phyloP scores from a whole-genome alignment of 2,113 vertebrate species.

The Chaenogobius annularis region DNA sequence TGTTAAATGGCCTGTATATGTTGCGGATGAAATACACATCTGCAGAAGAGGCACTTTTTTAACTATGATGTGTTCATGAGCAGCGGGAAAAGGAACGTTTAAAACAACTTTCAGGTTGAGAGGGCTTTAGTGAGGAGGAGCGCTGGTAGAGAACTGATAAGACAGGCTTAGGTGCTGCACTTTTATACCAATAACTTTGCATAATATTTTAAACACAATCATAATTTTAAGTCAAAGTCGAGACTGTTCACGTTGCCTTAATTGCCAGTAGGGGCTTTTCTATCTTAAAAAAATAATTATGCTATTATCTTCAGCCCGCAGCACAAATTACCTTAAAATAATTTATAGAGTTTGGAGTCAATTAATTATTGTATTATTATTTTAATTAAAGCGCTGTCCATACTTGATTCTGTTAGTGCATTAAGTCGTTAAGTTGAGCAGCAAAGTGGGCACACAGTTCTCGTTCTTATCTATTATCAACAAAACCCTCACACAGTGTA shows the following conservation, averaged over 20 bases:
- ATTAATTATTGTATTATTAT: slow-evolving; percentile 8
- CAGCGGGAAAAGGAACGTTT: slow-evolving; percentile 31
- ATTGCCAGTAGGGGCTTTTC: not conserved
- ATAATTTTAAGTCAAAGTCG: not conserved
- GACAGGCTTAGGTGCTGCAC: not conserved
- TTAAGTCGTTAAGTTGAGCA: not conserved
- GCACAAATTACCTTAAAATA: not conserved
- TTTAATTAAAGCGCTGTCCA: slow-evolving; percentile 1
- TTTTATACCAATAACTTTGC: not conserved
- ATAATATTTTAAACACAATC: not conserved
- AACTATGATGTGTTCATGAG: slow-evolving; percentile 40
- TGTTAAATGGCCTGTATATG: slow-evolving; percentile 72
- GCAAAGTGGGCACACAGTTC: not conserved
- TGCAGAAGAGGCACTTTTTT: slow-evolving; percentile 39
- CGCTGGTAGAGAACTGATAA: not conserved
- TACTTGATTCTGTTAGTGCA: not conserved
- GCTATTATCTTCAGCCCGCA: slow-evolving; percentile 1
- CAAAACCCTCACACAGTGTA: not conserved
- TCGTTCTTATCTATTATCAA: not conserved
- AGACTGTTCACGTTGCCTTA: not conserved
- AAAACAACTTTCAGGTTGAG: slow-evolving; percentile 22
- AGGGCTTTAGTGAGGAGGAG: slow-evolving; percentile 4
- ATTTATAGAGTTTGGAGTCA: not conserved
- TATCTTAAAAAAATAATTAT: not conserved
- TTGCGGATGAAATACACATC: slow-evolving; percentile 60